These are phyloP conservation scores for Cataglyphis cursor DNA, from an alignment of 2,888 invertebrate species.

Conservation along the genomic window DNA sequence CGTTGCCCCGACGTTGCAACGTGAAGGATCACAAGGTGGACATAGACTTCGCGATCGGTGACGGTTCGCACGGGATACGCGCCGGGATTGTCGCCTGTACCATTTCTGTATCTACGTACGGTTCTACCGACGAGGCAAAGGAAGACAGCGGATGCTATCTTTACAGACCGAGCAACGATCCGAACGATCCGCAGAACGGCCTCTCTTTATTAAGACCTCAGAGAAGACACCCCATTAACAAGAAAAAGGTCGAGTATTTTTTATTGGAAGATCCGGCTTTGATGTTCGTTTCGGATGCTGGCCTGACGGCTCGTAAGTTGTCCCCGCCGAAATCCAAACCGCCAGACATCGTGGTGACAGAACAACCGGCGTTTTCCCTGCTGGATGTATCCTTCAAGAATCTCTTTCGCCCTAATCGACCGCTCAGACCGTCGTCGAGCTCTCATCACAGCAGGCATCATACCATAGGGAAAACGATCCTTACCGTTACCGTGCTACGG, in stretches of 20 bases:
- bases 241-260: slow-evolving; percentile 77
- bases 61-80: slow-evolving; percentile 71
- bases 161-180: slow-evolving; percentile 79
- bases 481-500: slow-evolving; percentile 81
- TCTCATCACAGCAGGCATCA: slow-evolving; percentile 68
- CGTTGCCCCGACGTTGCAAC: slow-evolving; percentile 80
- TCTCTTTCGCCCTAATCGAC: slow-evolving; percentile 78
- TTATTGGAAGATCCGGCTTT: slow-evolving; percentile 78
- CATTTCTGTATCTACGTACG: slow-evolving; percentile 75
- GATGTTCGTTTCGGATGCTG: slow-evolving; percentile 56
- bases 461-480: slow-evolving; percentile 78
- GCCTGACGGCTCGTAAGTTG: not conserved
- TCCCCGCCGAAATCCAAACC: slow-evolving; percentile 63
- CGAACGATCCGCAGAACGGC: slow-evolving; percentile 81
- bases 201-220: slow-evolving; percentile 68
- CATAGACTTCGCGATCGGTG: slow-evolving; percentile 82
- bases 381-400: slow-evolving; percentile 79
- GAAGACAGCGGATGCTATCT: slow-evolving; percentile 64
- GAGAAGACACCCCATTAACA: slow-evolving; percentile 47
- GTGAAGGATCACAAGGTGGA: slow-evolving; percentile 77
- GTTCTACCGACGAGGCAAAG: slow-evolving; percentile 43
- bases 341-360: slow-evolving; percentile 81
- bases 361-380: slow-evolving; percentile 80
- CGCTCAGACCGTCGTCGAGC: slow-evolving; percentile 76
- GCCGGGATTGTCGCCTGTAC: slow-evolving; percentile 81